Evolutionary conservation across 1,140 invertebrate genomes (phyloP), one percentile per base, ranked within the genome.

Genomic region (Lepidostoma basale): DNA sequence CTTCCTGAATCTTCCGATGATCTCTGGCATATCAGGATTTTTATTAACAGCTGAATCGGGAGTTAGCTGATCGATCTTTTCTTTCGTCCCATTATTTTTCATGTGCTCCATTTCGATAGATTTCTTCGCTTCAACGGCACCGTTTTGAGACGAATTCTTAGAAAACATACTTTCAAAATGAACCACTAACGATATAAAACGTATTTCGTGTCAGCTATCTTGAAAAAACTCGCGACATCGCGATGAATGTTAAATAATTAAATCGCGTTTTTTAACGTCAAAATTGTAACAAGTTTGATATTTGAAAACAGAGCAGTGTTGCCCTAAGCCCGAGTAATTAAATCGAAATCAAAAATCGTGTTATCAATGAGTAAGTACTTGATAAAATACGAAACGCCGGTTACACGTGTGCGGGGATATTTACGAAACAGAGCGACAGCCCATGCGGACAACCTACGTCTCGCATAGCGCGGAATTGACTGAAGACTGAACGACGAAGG

Each of bases 1-100:
- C 68, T 83, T 83, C 56, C 82, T 72, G 73, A 83, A 83, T 60
- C 82, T 76, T 1, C 82, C 82, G 28, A 83, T 83, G 39, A 83
- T 81, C 64, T 82, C 80, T 42, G 80, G 77, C 25, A 76, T 76
- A 10, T 76, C 63, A 30, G 54, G 54, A 22, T 58, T 66, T 12
- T 60, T 60, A 2, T 25, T 59, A 8, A 47, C 62, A 12, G 58
- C 20, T 16, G 10, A 8, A 22, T 56, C 63, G 1, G 49, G 47
- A 5, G 49, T 26, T 14, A 65, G n/a, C 23, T 65, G 62, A 10
- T 58, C 28, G 10, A 39, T n/a, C 18, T 42, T 65, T 20, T 39
- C 36, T 33, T 45, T 58, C 3, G 20, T 39, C 9, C 33, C 44
- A 22, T 60, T 67, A 8, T 36, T 47, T 42, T 42, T 58, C 28